These are phyloP conservation scores for Macrobrachium rosenbergii DNA, from an alignment of 1,140 invertebrate species.

Conservation along the genomic window DNA sequence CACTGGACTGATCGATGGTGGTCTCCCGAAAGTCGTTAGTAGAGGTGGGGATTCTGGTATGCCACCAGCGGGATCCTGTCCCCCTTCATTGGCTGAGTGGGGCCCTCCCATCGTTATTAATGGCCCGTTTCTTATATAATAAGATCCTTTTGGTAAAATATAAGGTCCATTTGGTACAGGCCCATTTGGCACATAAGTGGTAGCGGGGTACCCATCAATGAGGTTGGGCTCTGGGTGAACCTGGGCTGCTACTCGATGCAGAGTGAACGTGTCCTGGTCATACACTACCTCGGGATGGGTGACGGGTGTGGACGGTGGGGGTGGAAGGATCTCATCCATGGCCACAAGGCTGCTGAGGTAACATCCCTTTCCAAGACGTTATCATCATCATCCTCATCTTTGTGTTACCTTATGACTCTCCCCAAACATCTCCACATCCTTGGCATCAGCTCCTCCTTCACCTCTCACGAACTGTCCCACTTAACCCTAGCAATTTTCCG, in stretches of 20 bases:
- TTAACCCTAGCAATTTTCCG: not conserved
- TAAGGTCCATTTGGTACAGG: constrained; percentile 17
- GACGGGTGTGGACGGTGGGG: constrained; percentile 7
- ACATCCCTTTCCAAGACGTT: not conserved
- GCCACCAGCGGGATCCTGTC: not conserved
- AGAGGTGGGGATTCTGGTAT: not conserved
- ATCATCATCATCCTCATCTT: not conserved
- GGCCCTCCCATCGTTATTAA: constrained; percentile 15
- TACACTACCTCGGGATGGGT: not conserved
- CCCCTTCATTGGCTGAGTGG: not conserved
- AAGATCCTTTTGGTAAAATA: constrained; percentile 28
- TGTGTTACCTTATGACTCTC: not conserved
- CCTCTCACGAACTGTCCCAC: not conserved
- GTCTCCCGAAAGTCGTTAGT: constrained; percentile 42
- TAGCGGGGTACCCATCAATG: not conserved
- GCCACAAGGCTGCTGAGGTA: not conserved
- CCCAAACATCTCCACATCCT: not conserved
- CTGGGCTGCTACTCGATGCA: constrained; percentile 19
- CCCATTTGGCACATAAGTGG: constrained; percentile 25
- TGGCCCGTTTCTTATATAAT: constrained; percentile 18
- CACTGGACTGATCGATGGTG: not conserved
- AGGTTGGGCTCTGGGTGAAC: not conserved
- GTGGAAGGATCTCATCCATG: not conserved
- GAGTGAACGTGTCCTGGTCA: not conserved
- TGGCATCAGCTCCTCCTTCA: not conserved